Percentiles rank a stretch among this genome's conserved stretches.
phyloP scores from a whole-genome alignment of 2,888 invertebrate species.

The Pollenia amentaria region DNA sequence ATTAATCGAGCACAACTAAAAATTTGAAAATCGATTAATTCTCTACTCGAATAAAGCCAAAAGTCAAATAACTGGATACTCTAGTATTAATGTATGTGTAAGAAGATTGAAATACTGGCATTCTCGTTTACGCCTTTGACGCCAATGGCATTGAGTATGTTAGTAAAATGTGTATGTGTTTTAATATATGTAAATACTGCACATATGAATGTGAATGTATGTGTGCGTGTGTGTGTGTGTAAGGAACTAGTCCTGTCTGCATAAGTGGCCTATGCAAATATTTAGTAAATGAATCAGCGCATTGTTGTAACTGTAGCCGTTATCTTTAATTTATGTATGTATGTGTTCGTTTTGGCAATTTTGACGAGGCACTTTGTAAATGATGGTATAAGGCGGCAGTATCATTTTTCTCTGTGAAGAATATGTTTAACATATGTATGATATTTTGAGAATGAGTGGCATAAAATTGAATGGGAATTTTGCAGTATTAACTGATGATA shows the following conservation, averaged over 20 bases:
- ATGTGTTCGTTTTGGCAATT: slow-evolving; percentile 76
- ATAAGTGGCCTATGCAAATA: slow-evolving; percentile 81
- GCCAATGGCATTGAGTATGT: slow-evolving; percentile 48
- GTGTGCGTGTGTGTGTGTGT: slow-evolving; percentile 51
- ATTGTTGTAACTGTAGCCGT: slow-evolving; percentile 77
- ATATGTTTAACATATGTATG: slow-evolving; percentile 26
- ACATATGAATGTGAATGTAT: background rate
- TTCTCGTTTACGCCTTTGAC: slow-evolving; percentile 60
- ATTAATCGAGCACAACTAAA: too few relatives aligned
- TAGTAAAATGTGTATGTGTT: slow-evolving; percentile 19
- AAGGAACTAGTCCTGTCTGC: slow-evolving; percentile 44
- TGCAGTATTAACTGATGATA: background rate
- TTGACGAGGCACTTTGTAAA: slow-evolving; percentile 49
- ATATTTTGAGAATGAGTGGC: slow-evolving; percentile 9
- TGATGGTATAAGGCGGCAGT: slow-evolving; percentile 12
- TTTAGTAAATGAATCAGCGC: slow-evolving; percentile 83
- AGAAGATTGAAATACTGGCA: slow-evolving; percentile 42
- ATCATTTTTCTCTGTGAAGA: slow-evolving; percentile 16
- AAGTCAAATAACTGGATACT: too few relatives aligned
- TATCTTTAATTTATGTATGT: slow-evolving; percentile 77
- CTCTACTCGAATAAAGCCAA: too few relatives aligned
- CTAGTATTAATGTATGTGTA: background rate
- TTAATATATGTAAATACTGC: slow-evolving; percentile 12
- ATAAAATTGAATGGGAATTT: background rate
- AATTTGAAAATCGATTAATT: too few relatives aligned